Conservation (phyloP, 1,140 invertebrate species). For the Ceratina japonica region DNA sequence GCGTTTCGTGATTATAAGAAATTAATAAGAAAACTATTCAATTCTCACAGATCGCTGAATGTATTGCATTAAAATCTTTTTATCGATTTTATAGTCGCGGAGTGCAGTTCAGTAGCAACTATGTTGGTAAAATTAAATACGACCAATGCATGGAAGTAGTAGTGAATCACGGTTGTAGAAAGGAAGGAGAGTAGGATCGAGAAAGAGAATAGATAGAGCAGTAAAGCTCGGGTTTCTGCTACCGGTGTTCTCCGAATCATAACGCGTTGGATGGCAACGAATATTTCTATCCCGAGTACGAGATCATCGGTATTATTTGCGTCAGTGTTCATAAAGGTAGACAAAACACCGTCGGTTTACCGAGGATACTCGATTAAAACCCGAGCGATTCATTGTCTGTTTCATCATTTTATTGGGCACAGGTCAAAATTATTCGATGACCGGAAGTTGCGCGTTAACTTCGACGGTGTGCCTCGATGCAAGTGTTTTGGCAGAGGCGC, state of each 20-base stretch:
- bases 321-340: not conserved
- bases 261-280: conserved; percentile 14
- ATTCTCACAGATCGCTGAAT: no score
- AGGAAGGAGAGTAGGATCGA: conserved; percentile 5
- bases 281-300: not conserved
- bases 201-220: conserved; percentile 32
- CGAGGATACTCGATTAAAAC: not conserved
- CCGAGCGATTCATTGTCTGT: not conserved
- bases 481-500: not conserved
- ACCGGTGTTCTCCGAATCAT: conserved; percentile 54
- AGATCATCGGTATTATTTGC: not conserved
- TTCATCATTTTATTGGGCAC: not conserved
- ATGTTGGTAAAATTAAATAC: conserved; percentile 41
- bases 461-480: not conserved
- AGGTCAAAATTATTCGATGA: not conserved
- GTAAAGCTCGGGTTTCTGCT: conserved; percentile 64
- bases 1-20: not conserved
- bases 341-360: not conserved
- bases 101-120: not conserved
- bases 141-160: conserved; percentile 43
- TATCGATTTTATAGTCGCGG: no score
- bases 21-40: no score
- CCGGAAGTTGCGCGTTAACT: not conserved
- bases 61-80: no score
- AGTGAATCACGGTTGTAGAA: conserved; percentile 30